phyloP scores from a whole-genome alignment of 1,140 invertebrate genomes.

The Laupala kohalensis region DNA sequence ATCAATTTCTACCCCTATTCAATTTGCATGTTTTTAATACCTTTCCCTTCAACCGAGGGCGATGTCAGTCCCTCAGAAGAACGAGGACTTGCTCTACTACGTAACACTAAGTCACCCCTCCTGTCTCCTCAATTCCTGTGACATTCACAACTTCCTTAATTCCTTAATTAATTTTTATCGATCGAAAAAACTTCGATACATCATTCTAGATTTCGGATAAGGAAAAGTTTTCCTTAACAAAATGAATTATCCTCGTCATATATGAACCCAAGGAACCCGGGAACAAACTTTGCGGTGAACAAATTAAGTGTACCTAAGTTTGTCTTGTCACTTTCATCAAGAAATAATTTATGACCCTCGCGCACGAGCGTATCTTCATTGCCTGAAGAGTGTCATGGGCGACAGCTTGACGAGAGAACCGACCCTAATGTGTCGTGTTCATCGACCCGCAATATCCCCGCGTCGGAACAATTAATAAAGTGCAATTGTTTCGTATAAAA shows the following conservation, averaged over 20 bases:
- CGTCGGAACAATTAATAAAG: neutral
- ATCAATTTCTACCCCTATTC: neutral
- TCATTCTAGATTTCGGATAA: neutral
- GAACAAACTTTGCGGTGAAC: neutral
- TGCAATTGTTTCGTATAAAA: neutral
- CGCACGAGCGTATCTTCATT: neutral
- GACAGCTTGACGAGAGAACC: neutral
- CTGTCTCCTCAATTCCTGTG: neutral
- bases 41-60: neutral
- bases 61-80: neutral
- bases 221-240: neutral
- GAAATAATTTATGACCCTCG: neutral
- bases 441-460: neutral
- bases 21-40: neutral
- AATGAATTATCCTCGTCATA: neutral
- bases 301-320: neutral
- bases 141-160: neutral
- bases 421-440: no score
- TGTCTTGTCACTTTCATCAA: neutral
- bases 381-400: neutral
- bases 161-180: neutral
- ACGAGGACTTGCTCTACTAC: neutral
- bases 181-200: neutral
- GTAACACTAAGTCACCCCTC: neutral
- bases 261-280: neutral